Base-by-base conservation (phyloP, 2,113 vertebrate species). In the Aldabrachelys gigantea region DNA sequence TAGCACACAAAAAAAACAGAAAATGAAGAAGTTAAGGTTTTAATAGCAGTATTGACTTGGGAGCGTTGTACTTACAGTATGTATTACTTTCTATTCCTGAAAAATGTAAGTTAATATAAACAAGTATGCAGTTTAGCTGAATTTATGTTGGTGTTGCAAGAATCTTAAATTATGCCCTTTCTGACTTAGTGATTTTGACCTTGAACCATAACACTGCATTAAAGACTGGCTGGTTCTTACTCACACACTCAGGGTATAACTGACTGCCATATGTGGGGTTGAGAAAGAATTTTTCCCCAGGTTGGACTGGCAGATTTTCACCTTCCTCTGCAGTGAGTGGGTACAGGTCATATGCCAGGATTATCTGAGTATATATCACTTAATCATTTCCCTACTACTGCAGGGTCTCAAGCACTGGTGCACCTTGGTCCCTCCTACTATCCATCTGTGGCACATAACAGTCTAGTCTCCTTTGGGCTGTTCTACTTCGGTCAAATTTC, bases 111-210 rank as follows among this genome's bases (percentile, higher is more conserved):
- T 47, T 47, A 65, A n/a, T 1, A 57, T 10, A 6, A 1, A 10
- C 24, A 69, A 78, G 9, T 12, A 27, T 54, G 93, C 7, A n/a
- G 22, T 81, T 84, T 54, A 69, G 8, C 13, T 80, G 41, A 54
- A 38, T 27, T 41, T 6, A 38, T 0, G 1, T 14, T 6, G 49
- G 62, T 80, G 8, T 5, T 1, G 0, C 0, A 88, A n/a, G 85
- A 87, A 82, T 12, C n/a, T 87, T 76, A 2, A 27, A 50, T 31
- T 78, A 1, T 27, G 38, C 29, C 22, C 79, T 0, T 2, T 31
- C 54, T 82, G 44, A 41, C 41, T 87, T 91, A 53, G 38, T 90
- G 82, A 85, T 47, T 50, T 35, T 79, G 62, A 25, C 24, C 44
- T 11, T 24, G 59, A 57, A 44, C 17, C 53, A 54, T 0, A 0